Conservation (phyloP, 2,888 invertebrate species). For the Temnothorax rugatulus region DNA sequence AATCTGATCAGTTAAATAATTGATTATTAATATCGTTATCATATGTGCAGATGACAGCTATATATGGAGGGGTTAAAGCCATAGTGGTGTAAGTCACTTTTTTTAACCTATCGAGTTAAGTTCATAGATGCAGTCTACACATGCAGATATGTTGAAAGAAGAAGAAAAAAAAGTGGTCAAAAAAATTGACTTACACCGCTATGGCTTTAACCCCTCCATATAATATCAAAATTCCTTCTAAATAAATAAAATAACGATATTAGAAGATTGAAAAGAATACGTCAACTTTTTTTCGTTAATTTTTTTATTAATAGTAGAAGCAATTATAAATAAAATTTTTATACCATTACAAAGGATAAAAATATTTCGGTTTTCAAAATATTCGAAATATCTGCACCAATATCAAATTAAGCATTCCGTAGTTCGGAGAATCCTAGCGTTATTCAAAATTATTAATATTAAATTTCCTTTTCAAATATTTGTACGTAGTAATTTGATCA, state of each 20-base stretch:
- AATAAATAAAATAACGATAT: not conserved
- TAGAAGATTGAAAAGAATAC: not conserved
- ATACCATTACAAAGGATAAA: not conserved
- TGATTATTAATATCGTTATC: not conserved
- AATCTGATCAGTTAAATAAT: not conserved
- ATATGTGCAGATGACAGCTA: too few relatives aligned
- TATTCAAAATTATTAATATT: constrained; percentile 17
- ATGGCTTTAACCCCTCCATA: too few relatives aligned
- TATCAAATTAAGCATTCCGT: not conserved
- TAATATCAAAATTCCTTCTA: not conserved
- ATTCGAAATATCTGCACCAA: not conserved
- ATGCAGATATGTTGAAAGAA: too few relatives aligned
- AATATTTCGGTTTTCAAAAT: not conserved
- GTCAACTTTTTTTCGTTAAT: not conserved
- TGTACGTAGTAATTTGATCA: not conserved
- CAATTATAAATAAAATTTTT: not conserved
- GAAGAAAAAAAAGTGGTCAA: too few relatives aligned
- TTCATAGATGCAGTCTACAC: too few relatives aligned
- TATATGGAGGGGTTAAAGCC: too few relatives aligned
- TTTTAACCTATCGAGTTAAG: too few relatives aligned
- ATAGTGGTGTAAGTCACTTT: too few relatives aligned
- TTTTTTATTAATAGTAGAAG: not conserved
- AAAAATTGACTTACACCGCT: too few relatives aligned
- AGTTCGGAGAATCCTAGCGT: not conserved
- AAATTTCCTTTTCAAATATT: not conserved